Base-by-base conservation (phyloP, 2,888 invertebrate genomes). In the Xanthorhoe designata region DNA sequence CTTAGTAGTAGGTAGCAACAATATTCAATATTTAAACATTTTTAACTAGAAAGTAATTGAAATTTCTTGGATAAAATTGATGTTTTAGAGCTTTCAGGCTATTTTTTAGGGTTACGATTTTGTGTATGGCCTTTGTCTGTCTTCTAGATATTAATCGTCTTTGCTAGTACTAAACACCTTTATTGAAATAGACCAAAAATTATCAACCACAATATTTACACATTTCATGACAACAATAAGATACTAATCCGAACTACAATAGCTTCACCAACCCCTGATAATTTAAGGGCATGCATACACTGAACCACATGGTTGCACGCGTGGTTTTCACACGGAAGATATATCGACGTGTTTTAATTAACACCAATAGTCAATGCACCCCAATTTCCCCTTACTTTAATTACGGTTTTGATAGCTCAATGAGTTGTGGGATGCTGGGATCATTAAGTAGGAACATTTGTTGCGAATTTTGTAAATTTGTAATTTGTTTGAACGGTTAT, bases 331-430 rank as follows among this genome's bases (percentile, higher is more conserved):
- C 90, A 90, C 87, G 88, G 84, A 86, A 89, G 90, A 90, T 90
- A 90, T 90, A 90, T 90, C 82, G 84, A 73, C 74, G 78, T 75
- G 75, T 89, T 89, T 90, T 89, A 89, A 89, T 89, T 89, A 89
- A 82, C 89, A 85, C 84, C 86, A 78, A 87, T 87, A 84, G 80
- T 79, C 81, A 79, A 83, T 78, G 78, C 76, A 70, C 67, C 68
- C 75, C 70, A 59, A 66, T 66, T 74, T 78, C 82, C 78, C 81
- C 78, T 64, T 67, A 73, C 62, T 73, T 70, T 80, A 84, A 85
- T 84, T 82, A 78, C 70, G 58, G 56, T 61, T 74, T 66, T 81
- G 85, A 85, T 84, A 81, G 72, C 82, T 85, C 78, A 83, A 84
- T 83, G 70, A 66, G 61, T 61, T 69, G 66, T 67, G 65, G 70